Conservation (phyloP, 1,140 invertebrate genomes). For the Drosophila ohnishii region DNA sequence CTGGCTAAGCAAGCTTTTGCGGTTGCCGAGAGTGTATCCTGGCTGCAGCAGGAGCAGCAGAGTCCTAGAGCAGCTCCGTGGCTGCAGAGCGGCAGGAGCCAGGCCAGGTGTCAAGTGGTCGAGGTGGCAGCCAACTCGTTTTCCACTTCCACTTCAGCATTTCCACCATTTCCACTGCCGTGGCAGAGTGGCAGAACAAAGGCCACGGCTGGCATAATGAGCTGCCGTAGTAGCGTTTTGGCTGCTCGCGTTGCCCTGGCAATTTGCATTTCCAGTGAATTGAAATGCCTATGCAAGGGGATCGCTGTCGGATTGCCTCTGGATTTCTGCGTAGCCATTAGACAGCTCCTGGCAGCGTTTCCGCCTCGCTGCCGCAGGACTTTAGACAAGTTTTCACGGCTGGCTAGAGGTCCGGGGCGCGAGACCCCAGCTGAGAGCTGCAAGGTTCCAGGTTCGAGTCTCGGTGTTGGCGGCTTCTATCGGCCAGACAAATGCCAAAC, state of each 20-base stretch:
- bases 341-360: conserved; percentile 72
- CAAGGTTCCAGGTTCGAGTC: neutral
- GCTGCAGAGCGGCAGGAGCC: conserved; percentile 3
- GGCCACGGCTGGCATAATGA: conserved; percentile 63
- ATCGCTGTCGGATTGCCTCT: conserved; percentile 49
- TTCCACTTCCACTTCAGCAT: conserved; percentile 22
- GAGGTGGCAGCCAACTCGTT: conserved; percentile 37
- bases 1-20: conserved; percentile 75
- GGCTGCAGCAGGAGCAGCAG: conserved; percentile 15
- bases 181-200: conserved; percentile 47
- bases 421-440: neutral
- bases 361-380: conserved; percentile 58
- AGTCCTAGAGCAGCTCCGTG: neutral
- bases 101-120: conserved; percentile 51
- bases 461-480: conserved; percentile 18
- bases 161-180: conserved; percentile 13
- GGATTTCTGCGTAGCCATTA: conserved; percentile 74
- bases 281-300: conserved; percentile 51
- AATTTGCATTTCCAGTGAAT: conserved; percentile 64
- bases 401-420: conserved; percentile 33
- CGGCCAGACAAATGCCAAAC: conserved; percentile 30
- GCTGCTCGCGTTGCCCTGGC: conserved; percentile 57
- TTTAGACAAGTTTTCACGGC: conserved; percentile 78
- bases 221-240: conserved; percentile 55
- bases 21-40: conserved; percentile 27